Percentiles rank a stretch among this genome's conserved stretches.
Evolutionary conservation across 2,888 invertebrate genomes (phyloP).

Genomic region (Pantelozetes paolii): DNA sequence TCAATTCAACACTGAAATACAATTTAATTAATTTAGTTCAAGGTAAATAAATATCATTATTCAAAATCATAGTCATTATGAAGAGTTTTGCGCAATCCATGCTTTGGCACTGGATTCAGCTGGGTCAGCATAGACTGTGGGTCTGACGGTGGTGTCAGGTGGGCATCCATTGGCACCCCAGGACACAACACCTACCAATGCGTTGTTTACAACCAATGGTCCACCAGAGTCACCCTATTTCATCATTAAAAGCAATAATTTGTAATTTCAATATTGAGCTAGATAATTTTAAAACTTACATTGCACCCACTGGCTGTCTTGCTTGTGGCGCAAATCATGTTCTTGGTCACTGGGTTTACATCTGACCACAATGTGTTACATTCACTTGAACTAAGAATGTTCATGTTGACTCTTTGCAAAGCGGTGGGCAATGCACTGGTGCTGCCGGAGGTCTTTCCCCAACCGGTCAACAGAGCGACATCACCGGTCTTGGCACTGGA

Average conservation of each 20-base stretch:
- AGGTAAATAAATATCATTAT: too few relatives aligned
- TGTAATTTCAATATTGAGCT: background rate
- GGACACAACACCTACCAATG: constrained; percentile 32
- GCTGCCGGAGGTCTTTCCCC: constrained; percentile 33
- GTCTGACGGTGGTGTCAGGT: background rate
- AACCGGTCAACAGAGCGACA: constrained; percentile 18
- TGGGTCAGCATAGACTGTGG: background rate
- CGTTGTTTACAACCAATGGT: constrained; percentile 13
- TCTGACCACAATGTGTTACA: constrained; percentile 18
- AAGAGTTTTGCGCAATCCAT: too few relatives aligned
- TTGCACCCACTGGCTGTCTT: constrained; percentile 3
- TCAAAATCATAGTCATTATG: too few relatives aligned
- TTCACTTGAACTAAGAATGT: background rate
- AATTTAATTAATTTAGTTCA: too few relatives aligned
- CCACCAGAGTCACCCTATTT: constrained; percentile 37
- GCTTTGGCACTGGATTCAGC: background rate
- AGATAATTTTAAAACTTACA: constrained; percentile 20
- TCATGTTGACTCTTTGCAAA: constrained; percentile 1
- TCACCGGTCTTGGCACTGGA: background rate
- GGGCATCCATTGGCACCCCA: constrained; percentile 38
- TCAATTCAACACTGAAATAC: too few relatives aligned
- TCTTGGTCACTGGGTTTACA: background rate
- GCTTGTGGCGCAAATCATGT: constrained; percentile 32
- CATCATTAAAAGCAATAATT: background rate
- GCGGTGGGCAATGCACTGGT: background rate